Conservation (phyloP, 2,797 vertebrate genomes). For the Caiman crocodilus region DNA sequence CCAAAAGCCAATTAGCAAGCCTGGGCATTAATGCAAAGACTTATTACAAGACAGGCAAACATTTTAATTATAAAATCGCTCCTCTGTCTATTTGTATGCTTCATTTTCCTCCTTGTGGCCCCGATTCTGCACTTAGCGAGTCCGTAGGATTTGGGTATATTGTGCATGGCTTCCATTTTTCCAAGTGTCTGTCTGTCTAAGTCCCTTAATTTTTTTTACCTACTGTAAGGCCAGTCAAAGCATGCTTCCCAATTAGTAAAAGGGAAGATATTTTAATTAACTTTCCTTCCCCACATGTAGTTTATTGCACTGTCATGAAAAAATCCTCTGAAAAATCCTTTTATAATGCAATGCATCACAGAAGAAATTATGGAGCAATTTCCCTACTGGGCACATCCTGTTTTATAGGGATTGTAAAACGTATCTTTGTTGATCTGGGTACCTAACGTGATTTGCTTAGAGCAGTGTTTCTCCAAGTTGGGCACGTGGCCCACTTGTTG, state of each 20-base stretch:
- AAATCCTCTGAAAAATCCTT: conserved; percentile 43
- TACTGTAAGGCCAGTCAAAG: conserved; percentile 12
- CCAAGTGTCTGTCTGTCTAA: background rate
- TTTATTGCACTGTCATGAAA: conserved; percentile 42
- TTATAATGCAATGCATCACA: conserved; percentile 14
- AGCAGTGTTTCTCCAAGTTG: fast-evolving
- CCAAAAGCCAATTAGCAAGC: background rate
- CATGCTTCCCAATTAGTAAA: background rate
- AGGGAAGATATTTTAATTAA: conserved; percentile 30
- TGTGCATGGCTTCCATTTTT: background rate
- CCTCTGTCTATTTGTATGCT: background rate
- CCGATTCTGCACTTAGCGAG: background rate
- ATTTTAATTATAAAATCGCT: background rate
- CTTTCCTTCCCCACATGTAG: conserved; percentile 22
- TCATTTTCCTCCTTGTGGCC: background rate
- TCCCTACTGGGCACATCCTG: background rate
- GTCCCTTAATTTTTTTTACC: conserved; percentile 17
- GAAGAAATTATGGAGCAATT: background rate
- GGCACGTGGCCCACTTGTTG: background rate
- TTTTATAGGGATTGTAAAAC: background rate
- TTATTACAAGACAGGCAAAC: background rate
- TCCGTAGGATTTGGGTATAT: background rate
- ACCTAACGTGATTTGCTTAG: background rate
- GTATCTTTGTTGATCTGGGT: background rate
- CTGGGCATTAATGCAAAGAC: background rate